Percentiles rank a stretch among this genome's conserved stretches.
Conservation (phyloP, 2,113 vertebrate genomes). For the Melanerpes formicivorus region DNA sequence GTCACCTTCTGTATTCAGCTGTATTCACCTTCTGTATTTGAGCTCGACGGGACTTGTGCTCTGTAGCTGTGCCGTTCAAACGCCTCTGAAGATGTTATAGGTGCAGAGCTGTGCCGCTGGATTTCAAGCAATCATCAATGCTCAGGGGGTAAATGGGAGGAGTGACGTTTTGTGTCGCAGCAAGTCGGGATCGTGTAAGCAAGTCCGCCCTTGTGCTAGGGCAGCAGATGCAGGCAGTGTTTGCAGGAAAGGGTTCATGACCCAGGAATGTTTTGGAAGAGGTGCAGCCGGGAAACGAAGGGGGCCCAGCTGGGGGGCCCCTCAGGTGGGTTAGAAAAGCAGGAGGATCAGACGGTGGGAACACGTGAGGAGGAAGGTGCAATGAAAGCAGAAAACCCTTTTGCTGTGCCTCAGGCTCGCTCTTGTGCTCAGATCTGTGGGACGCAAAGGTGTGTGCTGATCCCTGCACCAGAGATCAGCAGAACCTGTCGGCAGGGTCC, state of each 20-base stretch:
- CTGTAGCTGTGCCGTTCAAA: neutral
- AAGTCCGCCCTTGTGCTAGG: neutral
- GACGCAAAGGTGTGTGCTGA: neutral
- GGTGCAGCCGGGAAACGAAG: neutral
- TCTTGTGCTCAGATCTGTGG: neutral
- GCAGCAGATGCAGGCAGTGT: neutral
- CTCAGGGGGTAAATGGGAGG: neutral
- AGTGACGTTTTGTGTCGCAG: neutral
- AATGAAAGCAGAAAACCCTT: neutral
- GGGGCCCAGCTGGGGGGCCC: no score
- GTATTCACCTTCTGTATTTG: neutral
- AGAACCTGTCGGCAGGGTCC: neutral
- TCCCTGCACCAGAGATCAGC: neutral
- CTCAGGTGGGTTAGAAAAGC: neutral
- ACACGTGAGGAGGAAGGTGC: neutral
- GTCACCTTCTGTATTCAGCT: conserved; percentile 58
- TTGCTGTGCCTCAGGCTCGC: neutral
- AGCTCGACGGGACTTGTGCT: neutral
- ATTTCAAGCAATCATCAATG: conserved; percentile 14
- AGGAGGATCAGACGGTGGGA: neutral
- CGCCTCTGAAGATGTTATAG: neutral
- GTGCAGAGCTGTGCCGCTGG: neutral
- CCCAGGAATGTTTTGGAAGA: neutral
- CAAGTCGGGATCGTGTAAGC: neutral
- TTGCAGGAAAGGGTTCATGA: conserved; percentile 6